A percentile compares a stretch with the other conserved stretches of the same genome.
Conservation (phyloP, 2,888 invertebrate species). For the Lithophane socia region DNA sequence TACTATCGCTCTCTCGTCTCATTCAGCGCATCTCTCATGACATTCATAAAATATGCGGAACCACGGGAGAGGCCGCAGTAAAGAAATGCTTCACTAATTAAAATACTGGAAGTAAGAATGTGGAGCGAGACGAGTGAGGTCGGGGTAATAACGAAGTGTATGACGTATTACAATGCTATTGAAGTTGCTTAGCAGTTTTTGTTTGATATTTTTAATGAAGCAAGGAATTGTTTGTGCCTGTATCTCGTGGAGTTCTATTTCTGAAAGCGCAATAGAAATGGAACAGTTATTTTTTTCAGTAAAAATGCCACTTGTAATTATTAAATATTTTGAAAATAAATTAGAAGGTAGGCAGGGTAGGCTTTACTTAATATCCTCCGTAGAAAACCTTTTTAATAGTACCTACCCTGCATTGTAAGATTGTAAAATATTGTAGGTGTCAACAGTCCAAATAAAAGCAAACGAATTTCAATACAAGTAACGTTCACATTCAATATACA, state of each 20-base stretch:
- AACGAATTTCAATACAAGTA: background rate
- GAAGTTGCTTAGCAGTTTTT: constrained; percentile 18
- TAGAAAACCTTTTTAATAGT: too few species aligned
- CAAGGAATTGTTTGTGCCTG: background rate
- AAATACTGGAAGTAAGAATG: constrained; percentile 49
- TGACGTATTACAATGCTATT: constrained; percentile 11
- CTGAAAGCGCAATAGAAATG: background rate
- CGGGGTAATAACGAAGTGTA: constrained; percentile 18
- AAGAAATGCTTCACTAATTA: constrained; percentile 46
- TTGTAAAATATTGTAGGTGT: background rate
- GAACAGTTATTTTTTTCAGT: background rate
- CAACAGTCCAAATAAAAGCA: background rate
- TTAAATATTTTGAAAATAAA: background rate
- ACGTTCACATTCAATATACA: background rate
- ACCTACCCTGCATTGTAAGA: background rate
- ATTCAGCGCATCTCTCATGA: constrained; percentile 35
- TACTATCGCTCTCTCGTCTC: constrained; percentile 15
- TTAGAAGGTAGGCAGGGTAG: background rate
- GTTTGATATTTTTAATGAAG: constrained; percentile 3
- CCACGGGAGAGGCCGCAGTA: constrained; percentile 11
- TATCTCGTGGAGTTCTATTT: background rate
- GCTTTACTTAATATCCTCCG: background rate
- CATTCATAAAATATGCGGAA: constrained; percentile 19
- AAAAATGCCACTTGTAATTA: background rate
- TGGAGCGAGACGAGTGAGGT: constrained; percentile 30